Evolutionary conservation across 2,113 vertebrate genomes (phyloP), one percentile per base, ranked within the genome.

Genomic region (Morone chrysops): DNA sequence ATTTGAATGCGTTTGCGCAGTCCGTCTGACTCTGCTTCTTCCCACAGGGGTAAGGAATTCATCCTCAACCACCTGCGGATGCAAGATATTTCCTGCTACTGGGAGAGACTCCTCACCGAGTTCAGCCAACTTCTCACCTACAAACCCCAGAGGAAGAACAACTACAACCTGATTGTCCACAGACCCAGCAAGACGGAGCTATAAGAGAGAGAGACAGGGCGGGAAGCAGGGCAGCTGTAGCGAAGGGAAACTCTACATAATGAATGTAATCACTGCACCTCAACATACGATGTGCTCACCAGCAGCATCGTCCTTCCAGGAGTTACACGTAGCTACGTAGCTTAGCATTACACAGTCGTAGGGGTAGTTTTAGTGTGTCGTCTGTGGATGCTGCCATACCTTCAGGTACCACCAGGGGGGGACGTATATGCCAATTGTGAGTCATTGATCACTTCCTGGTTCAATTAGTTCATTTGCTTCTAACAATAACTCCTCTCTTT

Each of bases 21-120:
- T 11, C 18, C 45, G 38, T 62, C 50, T 82, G 18, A 45, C 38
- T 86, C 41, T 75, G 38, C 56, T 84, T 79, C 36, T 69, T 93
- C 25, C 91, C 87, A 60, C 90, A 99, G 98, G 90, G 98, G 98
- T 67, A 95, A 91, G 85, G 94, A 92, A 16, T 99, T 99, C 91
- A 97, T 99, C 89, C 89, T 93, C 1, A 88, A 97, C 70, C 96
- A 99, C 87, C 95, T 99, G 87, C 93, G 78, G 25, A 98, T 99
- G 97, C 94, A 96, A 62, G 97, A 99, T 1, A 71, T 99, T 70
- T 96, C 96, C 76, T 98, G 97, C 92, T 99, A 99, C 94, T 99
- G 98, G 98, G 94, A 97, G 89, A 94, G 83, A 68, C 96, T 99
- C 61, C 95, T 99, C 71, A 95, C 93, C 2, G 95, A 96, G 57